Conservation (phyloP, 2,113 vertebrate genomes). For the Peromyscus maniculatus region DNA sequence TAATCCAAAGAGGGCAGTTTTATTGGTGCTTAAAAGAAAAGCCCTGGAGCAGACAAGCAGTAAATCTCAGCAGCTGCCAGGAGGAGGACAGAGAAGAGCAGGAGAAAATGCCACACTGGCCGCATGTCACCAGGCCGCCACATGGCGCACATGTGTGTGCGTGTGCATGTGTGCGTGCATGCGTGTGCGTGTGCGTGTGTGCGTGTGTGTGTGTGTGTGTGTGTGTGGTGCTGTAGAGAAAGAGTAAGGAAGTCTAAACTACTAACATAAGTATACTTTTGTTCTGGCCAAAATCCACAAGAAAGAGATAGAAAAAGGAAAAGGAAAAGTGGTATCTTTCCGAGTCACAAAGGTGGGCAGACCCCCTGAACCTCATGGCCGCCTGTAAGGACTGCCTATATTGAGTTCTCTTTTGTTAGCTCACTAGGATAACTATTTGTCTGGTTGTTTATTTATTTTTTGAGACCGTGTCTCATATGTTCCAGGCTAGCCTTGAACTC, state of each 20-base stretch:
- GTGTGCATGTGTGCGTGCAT: no score
- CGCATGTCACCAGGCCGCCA: not conserved
- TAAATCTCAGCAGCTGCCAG: not conserved
- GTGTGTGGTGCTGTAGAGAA: not conserved
- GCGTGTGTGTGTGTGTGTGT: no score
- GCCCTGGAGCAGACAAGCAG: not conserved
- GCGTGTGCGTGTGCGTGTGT: no score
- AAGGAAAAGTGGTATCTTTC: not conserved
- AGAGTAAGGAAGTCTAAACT: not conserved
- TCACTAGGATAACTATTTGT: not conserved
- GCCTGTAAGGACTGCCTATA: not conserved
- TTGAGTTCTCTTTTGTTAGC: not conserved
- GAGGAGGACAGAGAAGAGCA: not conserved
- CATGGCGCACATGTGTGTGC: no score
- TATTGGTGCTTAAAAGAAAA: not conserved
- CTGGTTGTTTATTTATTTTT: not conserved
- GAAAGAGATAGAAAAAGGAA: not conserved
- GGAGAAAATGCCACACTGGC: not conserved
- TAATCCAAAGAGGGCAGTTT: not conserved
- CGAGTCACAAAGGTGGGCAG: not conserved
- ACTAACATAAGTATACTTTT: not conserved
- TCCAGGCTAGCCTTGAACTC: not conserved
- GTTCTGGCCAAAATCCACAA: no score
- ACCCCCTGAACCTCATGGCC: not conserved
- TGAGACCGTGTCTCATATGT: not conserved